Conservation (phyloP, 2,113 vertebrate genomes). For the Anthoscopus minutus region DNA sequence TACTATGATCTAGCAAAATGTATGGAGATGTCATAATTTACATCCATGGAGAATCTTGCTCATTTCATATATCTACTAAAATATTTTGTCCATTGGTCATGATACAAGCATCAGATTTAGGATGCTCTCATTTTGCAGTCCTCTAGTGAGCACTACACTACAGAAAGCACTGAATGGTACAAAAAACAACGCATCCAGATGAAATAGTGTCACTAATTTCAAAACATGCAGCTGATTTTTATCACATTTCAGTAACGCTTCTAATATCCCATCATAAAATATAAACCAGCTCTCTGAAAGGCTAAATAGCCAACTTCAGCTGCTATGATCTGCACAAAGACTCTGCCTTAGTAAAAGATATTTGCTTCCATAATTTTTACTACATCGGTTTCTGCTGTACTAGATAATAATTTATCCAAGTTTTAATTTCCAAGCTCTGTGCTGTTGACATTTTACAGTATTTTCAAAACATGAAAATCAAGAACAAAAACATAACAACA, state of each 20-base stretch:
- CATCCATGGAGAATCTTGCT: neutral
- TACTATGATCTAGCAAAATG: neutral
- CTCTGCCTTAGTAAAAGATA: neutral
- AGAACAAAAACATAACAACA: neutral
- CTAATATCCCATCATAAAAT: constrained; percentile 4
- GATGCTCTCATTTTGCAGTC: neutral
- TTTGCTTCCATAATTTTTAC: neutral
- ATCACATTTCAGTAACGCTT: neutral
- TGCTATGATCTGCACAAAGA: neutral
- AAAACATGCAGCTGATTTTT: constrained; percentile 25
- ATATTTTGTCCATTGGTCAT: neutral
- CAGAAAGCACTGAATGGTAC: neutral
- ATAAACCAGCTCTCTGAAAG: neutral
- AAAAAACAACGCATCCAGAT: neutral
- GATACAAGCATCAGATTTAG: neutral
- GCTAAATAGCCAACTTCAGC: neutral
- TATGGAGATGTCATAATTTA: neutral
- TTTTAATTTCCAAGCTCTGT: neutral
- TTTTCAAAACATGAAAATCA: neutral
- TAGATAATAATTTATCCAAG: neutral
- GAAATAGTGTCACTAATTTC: neutral
- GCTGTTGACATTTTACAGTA: neutral
- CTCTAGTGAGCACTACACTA: neutral
- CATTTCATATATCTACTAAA: neutral
- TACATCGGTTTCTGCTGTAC: neutral